Evolutionary conservation across 2,888 invertebrate genomes (phyloP).

Genomic region (Phania funesta): DNA sequence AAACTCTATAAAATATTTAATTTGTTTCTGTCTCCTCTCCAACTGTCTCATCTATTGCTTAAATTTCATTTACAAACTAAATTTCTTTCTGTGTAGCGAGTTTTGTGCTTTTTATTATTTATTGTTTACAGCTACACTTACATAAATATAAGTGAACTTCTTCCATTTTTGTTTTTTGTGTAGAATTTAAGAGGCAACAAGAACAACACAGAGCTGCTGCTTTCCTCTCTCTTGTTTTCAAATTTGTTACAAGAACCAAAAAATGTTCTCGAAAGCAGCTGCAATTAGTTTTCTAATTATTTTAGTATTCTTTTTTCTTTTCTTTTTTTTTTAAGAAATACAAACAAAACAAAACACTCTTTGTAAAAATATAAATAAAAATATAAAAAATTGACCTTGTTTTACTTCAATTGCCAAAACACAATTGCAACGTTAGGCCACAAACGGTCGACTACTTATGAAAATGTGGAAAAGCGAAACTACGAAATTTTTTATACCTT

Average conservation of each 20-base stretch:
- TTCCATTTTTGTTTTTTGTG: conserved; percentile 68
- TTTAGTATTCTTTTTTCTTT: conserved; percentile 78
- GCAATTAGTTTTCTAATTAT: conserved; percentile 73
- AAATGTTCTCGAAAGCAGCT: conserved; percentile 72
- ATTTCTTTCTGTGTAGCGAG: conserved; percentile 1
- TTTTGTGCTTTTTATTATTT: conserved; percentile 25
- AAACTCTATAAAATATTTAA: conserved; percentile 46
- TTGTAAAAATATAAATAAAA: conserved; percentile 51
- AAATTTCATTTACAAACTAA: conserved; percentile 1
- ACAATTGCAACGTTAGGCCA: neutral
- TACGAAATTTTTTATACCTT: too few species aligned
- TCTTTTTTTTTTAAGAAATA: too few species aligned
- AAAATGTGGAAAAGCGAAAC: neutral
- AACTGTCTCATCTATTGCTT: neutral
- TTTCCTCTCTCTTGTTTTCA: conserved; percentile 69
- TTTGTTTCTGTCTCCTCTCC: conserved; percentile 1
- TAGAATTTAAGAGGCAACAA: conserved; percentile 57
- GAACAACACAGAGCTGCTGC: conserved; percentile 68
- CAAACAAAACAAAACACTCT: conserved; percentile 71
- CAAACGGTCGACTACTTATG: neutral
- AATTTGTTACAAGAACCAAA: conserved; percentile 72
- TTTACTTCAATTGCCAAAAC: neutral
- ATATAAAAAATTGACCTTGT: too few species aligned
- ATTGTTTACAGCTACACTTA: too few species aligned
- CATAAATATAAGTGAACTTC: conserved; percentile 39